A percentile compares a stretch with the other conserved stretches of the same genome.
Evolutionary conservation across 1,140 invertebrate species (phyloP).

Genomic region (Drosophila kikkawai): DNA sequence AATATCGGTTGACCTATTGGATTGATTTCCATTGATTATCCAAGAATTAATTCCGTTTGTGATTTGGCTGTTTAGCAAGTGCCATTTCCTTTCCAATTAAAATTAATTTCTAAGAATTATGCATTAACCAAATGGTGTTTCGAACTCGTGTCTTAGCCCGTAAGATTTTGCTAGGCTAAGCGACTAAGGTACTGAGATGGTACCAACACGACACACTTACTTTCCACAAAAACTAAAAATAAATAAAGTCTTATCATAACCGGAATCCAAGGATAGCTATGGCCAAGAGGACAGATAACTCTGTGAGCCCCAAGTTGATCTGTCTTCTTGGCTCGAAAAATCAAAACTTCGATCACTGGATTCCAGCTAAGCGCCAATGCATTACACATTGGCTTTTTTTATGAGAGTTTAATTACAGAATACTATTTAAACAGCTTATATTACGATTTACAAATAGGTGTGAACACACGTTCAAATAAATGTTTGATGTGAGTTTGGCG

Average conservation of each 20-base stretch:
- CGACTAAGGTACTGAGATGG: neutral
- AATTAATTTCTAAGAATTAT: slow-evolving; percentile 19
- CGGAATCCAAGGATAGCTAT: slow-evolving; percentile 15
- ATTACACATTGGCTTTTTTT: slow-evolving; percentile 37
- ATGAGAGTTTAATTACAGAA: slow-evolving; percentile 2
- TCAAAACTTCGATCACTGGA: slow-evolving; percentile 9
- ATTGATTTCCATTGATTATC: neutral
- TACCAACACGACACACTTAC: slow-evolving; percentile 41
- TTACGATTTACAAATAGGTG: slow-evolving; percentile 58
- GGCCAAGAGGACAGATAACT: slow-evolving; percentile 26
- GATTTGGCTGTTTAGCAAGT: slow-evolving; percentile 60
- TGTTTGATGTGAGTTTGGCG: slow-evolving; percentile 67
- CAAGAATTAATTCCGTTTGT: slow-evolving; percentile 19
- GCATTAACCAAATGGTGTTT: slow-evolving; percentile 40
- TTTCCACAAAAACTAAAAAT: slow-evolving; percentile 8
- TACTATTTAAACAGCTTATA: slow-evolving; percentile 38
- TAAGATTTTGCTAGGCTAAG: slow-evolving; percentile 36
- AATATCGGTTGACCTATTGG: neutral
- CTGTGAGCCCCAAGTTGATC: slow-evolving; percentile 33
- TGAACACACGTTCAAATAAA: slow-evolving; percentile 65
- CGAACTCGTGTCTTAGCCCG: slow-evolving; percentile 10
- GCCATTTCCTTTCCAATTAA: slow-evolving; percentile 57
- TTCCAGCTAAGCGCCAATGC: slow-evolving; percentile 22
- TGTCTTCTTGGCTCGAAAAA: slow-evolving; percentile 18
- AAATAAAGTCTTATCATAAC: slow-evolving; percentile 1